These are phyloP conservation scores for Cyprinella venusta DNA, from an alignment of 2,797 vertebrate genomes.

Conservation along the genomic window DNA sequence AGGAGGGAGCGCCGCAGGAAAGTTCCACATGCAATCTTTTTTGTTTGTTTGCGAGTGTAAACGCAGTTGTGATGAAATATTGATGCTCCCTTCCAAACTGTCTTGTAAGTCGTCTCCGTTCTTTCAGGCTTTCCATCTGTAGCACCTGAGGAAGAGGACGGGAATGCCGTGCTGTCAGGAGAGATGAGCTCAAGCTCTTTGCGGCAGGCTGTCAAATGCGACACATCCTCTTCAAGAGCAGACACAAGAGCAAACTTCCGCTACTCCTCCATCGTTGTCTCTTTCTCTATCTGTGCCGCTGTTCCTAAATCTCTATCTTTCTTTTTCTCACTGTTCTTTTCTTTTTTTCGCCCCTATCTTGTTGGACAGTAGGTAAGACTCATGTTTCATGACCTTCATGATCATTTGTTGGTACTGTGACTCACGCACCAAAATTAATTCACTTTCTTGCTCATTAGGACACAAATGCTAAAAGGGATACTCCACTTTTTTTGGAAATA, in stretches of 20 bases:
- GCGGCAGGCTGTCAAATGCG: slow-evolving; percentile 60
- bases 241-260: slow-evolving; percentile 54
- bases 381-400: background rate
- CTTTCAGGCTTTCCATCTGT: slow-evolving; percentile 65
- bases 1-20: slow-evolving; percentile 58
- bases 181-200: slow-evolving; percentile 60
- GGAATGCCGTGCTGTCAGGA: slow-evolving; percentile 61
- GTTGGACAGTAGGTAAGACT: background rate
- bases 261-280: slow-evolving; percentile 43
- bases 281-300: background rate
- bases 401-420: background rate
- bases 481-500: too few species aligned
- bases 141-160: slow-evolving; percentile 65
- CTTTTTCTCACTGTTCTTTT: background rate
- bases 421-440: background rate
- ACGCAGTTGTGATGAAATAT: slow-evolving; percentile 67
- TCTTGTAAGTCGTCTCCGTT: slow-evolving; percentile 65
- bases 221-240: slow-evolving; percentile 59
- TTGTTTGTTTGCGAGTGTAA: slow-evolving; percentile 65
- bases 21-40: slow-evolving; percentile 61
- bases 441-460: background rate
- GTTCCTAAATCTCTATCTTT: background rate
- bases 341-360: background rate
- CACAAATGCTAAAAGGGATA: too few species aligned
- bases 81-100: slow-evolving; percentile 65